A percentile compares a stretch with the other conserved stretches of the same genome.
phyloP scores from a whole-genome alignment of 2,888 invertebrate genomes.

The Amiota communis region DNA sequence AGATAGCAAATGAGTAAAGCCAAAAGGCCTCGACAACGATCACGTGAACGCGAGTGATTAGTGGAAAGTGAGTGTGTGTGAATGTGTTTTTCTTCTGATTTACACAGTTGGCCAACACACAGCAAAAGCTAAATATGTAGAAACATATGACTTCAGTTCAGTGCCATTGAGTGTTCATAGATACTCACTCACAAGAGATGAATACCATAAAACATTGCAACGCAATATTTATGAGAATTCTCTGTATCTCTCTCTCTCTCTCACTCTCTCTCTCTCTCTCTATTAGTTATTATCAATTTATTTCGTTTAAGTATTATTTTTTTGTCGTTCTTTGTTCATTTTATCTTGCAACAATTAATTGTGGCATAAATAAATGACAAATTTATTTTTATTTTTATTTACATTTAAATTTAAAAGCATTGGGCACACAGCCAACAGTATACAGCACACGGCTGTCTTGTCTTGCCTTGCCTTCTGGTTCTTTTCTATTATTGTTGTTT shows the following conservation, averaged over 20 bases:
- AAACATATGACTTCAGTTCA: neutral
- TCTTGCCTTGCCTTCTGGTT: neutral
- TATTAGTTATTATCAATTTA: neutral
- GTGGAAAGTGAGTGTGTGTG: neutral
- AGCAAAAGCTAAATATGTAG: no score
- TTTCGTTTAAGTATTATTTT: neutral
- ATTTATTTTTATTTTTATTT: conserved; percentile 36
- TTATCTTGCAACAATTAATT: conserved; percentile 17
- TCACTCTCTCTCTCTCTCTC: no score
- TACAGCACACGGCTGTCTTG: neutral
- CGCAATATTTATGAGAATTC: no score
- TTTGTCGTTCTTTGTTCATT: conserved; percentile 25
- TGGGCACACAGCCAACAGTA: conserved; percentile 24
- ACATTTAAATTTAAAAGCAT: conserved; percentile 26
- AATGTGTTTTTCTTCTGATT: neutral
- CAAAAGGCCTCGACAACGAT: neutral
- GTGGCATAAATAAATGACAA: conserved; percentile 13
- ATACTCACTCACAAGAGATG: neutral
- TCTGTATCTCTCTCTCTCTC: no score
- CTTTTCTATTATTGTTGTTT: neutral
- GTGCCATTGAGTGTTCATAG: neutral
- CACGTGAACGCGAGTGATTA: conserved; percentile 2
- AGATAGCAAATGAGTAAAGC: neutral
- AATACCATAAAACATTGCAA: no score
- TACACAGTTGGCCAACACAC: no score